Percentiles rank a stretch among this genome's conserved stretches.
These are phyloP conservation scores for Acanthurus tractus DNA, from an alignment of 2,797 vertebrate species.

Conservation along the genomic window DNA sequence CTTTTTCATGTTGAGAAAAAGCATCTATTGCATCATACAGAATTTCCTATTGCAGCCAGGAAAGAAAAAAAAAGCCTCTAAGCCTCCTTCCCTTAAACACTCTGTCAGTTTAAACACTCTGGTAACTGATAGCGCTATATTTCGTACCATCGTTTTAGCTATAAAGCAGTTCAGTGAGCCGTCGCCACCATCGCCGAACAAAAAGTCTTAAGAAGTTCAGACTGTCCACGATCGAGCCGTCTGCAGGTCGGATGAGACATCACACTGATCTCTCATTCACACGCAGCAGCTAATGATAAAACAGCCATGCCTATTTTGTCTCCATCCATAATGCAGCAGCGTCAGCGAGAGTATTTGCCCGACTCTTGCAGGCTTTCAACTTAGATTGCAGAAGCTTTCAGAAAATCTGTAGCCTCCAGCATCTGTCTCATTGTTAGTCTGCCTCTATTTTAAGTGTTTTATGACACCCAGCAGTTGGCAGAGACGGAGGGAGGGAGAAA, in stretches of 20 bases:
- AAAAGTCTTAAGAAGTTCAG: slow-evolving; percentile 41
- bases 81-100: neutral
- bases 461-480: slow-evolving; percentile 60
- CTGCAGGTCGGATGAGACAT: slow-evolving; percentile 54
- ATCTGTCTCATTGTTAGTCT: slow-evolving; percentile 70
- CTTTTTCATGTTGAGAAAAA: neutral
- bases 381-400: slow-evolving; percentile 64
- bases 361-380: slow-evolving; percentile 67
- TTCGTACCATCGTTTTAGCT: slow-evolving; percentile 49
- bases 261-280: slow-evolving; percentile 52
- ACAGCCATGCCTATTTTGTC: slow-evolving; percentile 53
- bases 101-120: slow-evolving; percentile 9
- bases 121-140: neutral
- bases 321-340: slow-evolving; percentile 64
- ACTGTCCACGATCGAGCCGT: slow-evolving; percentile 25
- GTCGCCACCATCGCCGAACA: neutral
- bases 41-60: neutral
- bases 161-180: slow-evolving; percentile 25
- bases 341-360: slow-evolving; percentile 52
- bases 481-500: slow-evolving; percentile 38
- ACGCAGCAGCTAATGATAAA: slow-evolving; percentile 53
- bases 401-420: slow-evolving; percentile 60
- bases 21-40: neutral
- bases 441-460: slow-evolving; percentile 69
- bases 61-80: neutral